A percentile compares a stretch with the other conserved stretches of the same genome.
phyloP scores from a whole-genome alignment of 2,888 invertebrate species.

The Sphaerophoria taeniata region DNA sequence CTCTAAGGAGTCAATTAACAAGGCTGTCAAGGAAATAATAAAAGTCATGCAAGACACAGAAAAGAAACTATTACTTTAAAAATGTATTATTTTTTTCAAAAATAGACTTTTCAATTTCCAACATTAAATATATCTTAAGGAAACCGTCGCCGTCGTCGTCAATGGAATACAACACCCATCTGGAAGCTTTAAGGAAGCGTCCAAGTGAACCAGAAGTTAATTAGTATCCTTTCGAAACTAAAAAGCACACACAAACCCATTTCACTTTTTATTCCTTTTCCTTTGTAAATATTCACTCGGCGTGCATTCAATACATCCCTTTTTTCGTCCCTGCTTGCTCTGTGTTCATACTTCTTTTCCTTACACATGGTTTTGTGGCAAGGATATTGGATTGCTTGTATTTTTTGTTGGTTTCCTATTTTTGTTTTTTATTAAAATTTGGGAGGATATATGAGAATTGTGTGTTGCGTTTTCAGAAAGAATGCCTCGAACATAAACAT shows the following conservation, averaged over 20 bases:
- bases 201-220: slow-evolving; percentile 25
- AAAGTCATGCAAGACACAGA: not conserved
- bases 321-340: not conserved
- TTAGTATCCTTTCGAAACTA: slow-evolving; percentile 16
- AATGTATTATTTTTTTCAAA: not conserved
- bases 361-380: slow-evolving; percentile 21
- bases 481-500: slow-evolving; percentile 14
- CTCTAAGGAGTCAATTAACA: not conserved
- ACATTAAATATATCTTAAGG: not conserved
- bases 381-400: not conserved
- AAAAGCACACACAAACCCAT: not conserved
- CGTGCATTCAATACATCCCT: slow-evolving; percentile 8
- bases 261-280: not conserved
- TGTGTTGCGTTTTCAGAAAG: slow-evolving; percentile 21
- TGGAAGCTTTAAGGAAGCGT: slow-evolving; percentile 6
- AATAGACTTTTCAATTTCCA: not conserved
- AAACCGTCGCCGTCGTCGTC: not conserved
- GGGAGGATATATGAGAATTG: not conserved
- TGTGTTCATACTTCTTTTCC: slow-evolving; percentile 1
- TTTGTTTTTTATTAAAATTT: slow-evolving; percentile 5
- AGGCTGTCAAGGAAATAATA: slow-evolving; percentile 6
- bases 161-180: slow-evolving; percentile 7
- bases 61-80: not conserved
- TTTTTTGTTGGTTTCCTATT: not conserved
- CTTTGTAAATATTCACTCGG: slow-evolving; percentile 20